Base-by-base conservation (phyloP, 2,797 vertebrate genomes). In the Ataeniobius toweri region DNA sequence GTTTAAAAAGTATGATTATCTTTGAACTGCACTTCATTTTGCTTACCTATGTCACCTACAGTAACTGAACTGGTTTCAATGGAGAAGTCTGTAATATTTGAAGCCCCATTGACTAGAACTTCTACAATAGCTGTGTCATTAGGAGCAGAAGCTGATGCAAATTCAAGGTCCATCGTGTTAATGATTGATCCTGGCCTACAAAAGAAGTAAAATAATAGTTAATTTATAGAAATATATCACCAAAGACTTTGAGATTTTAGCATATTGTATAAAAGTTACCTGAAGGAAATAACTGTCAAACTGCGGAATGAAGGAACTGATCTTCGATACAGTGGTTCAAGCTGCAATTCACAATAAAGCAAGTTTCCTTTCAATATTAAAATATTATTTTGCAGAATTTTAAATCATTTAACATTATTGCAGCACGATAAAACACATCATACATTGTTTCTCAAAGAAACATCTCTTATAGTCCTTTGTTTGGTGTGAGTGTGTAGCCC, bases 21-120 rank as follows among this genome's bases (percentile, higher is more conserved):
- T 36, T 36, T 36, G 36, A 36, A 4, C 36, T 36, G 36, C 36
- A 36, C 3, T 36, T 36, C 36, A 36, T 36, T 36, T 36, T 36
- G 3, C 89, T 84, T 76, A 94, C 93, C 14, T 53, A 14, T 70
- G 24, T 63, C 78, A 53, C 84, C 53, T 24, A 94, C 82, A 39
- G 0, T 44, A 18, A 94, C 83, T 50, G 73, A 39, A 26, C 1
- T 20, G 0, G 63, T 22, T 26, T 89, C 86, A 63, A 94, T 90
- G 76, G 83, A 71, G 74, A 94, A 94, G 16, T 58, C 41, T 22
- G 85, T 75, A 16, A 80, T 75, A 31, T 56, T 72, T 51, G 59
- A 55, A n/a, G 91, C 82, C 26, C 89, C 92, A 7, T 0, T 18
- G 5, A 82, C 41, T 59, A 94, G 59, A 73, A 88, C 80, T 10